Evolutionary conservation across 37 sponge, comb jelly and placozoan species (phyloP), one percentile per base, ranked within the genome.

Genomic region (Spongilla lacustris): DNA sequence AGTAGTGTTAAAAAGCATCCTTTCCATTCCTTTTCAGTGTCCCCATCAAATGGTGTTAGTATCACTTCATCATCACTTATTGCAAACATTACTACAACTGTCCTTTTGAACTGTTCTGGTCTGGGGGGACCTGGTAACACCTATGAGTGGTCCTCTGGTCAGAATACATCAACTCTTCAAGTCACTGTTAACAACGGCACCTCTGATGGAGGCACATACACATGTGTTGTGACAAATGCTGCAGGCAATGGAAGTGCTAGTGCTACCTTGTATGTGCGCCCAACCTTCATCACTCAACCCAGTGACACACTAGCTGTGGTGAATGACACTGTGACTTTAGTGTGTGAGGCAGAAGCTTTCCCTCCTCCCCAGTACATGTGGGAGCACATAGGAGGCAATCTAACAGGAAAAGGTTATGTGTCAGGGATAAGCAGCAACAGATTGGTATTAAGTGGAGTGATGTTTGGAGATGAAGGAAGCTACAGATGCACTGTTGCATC

Each of bases 191-290:
- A 48, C 22, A 67, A 36, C 0, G 75, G 36, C 30, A 29, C 35
- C 37, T 46, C 22, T 28, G 50, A 76, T 84, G 85, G 85, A 35
- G 92, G 89, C 23, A 48, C 36, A 0, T 92, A 88, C 73, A 85
- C 41, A 5, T 92, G 92, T 78, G 50, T 78, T 41, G 92, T 84
- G 24, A 68, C 31, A 66, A 92, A 92, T 88, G 81, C 68, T 75
- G 89, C 92, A 69, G 92, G 92, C 24, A 69, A 34, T 67, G 78
- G 35, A 27, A 87, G 32, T 31, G 69, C 70, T 49, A 82, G 68
- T 21, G 50, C 70, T 32, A 30, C 34, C 31, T 21, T 91, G 34
- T 67, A 67, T 67, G 79, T 86, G 34, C 11, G 49, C 0, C 91
- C 83, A 10, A 74, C 19, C 29, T 71, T 91, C 24, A 50, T 36